Evolutionary conservation across 2,797 vertebrate species (phyloP).

Genomic region (Momotus momota): DNA sequence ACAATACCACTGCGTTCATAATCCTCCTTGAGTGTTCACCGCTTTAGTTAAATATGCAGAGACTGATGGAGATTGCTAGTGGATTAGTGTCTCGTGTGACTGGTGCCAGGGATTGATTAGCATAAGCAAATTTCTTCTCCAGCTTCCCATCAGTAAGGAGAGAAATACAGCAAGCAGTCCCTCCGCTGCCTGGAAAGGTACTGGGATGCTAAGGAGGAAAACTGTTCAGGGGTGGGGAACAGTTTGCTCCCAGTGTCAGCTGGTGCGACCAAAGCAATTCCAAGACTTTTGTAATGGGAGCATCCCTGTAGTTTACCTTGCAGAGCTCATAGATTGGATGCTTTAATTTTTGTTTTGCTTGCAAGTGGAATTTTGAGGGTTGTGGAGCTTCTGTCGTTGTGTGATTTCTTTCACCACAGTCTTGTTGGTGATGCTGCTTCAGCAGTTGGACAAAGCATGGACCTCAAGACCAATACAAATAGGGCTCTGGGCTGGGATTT

Average conservation of each 20-base stretch:
- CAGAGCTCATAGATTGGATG: not conserved
- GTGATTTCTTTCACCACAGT: not conserved
- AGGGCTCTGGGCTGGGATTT: not conserved
- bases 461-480: not conserved
- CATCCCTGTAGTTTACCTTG: not conserved
- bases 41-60: conserved; percentile 68
- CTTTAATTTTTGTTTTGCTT: not conserved
- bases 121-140: conserved; percentile 62
- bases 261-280: not conserved
- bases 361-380: not conserved
- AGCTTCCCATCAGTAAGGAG: not conserved
- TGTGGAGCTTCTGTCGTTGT: not conserved
- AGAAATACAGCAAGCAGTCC: not conserved
- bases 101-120: conserved; percentile 59
- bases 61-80: conserved; percentile 54
- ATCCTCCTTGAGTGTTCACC: conserved; percentile 34
- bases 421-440: not conserved
- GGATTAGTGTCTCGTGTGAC: conserved; percentile 52
- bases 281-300: not conserved
- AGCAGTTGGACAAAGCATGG: not conserved
- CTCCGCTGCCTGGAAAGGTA: not conserved
- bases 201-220: not conserved
- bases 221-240: not conserved
- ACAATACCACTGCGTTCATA: conserved; percentile 38
- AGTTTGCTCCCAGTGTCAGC: not conserved